Percentiles rank a stretch among this genome's conserved stretches.
phyloP scores from a whole-genome alignment of 2,888 invertebrate species.

The Melangyna quadrimaculata region DNA sequence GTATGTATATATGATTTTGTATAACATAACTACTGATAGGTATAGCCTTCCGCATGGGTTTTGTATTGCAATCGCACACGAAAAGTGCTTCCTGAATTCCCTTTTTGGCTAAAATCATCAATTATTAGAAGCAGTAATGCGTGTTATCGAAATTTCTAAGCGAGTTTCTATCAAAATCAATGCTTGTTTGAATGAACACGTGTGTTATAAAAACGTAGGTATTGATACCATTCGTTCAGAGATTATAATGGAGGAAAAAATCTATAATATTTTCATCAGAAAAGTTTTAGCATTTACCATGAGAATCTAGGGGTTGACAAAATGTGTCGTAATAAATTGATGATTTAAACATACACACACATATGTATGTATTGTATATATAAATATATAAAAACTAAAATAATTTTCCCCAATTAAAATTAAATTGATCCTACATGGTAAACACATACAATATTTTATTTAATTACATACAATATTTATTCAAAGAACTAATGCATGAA shows the following conservation, averaged over 20 bases:
- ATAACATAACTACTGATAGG: slow-evolving; percentile 11
- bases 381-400: no score
- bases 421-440: no score
- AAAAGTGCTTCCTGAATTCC: neutral
- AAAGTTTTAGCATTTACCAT: no score
- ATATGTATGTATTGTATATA: no score
- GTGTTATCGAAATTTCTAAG: slow-evolving; percentile 32
- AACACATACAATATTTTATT: no score
- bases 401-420: no score
- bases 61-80: neutral
- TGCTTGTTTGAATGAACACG: slow-evolving; percentile 34
- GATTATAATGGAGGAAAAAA: neutral
- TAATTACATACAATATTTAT: no score
- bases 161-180: slow-evolving; percentile 26
- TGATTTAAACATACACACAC: no score
- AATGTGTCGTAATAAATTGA: no score
- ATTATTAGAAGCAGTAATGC: slow-evolving; percentile 49
- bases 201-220: neutral
- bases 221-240: neutral
- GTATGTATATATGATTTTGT: slow-evolving; percentile 16
- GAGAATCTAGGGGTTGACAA: no score
- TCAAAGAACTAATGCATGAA: no score
- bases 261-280: neutral
- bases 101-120: slow-evolving; percentile 4
- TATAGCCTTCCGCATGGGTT: neutral